These are phyloP conservation scores for Rhinatrema bivittatum DNA, from an alignment of 2,797 vertebrate species.

Conservation along the genomic window DNA sequence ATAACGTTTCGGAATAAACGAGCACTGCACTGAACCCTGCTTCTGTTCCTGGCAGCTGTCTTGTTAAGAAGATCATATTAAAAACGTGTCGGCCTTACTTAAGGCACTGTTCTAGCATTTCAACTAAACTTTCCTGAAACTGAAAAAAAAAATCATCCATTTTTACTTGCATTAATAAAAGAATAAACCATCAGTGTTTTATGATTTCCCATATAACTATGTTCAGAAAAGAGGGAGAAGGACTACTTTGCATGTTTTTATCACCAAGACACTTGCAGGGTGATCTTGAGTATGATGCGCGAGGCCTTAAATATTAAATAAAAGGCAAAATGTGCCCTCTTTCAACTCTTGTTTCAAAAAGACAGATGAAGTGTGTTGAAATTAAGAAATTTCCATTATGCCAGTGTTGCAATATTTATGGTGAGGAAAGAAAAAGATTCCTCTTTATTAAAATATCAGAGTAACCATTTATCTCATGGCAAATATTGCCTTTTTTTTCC, in stretches of 20 bases:
- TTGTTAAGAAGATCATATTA: too few species aligned
- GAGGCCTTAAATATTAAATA: neutral
- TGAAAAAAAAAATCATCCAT: too few species aligned
- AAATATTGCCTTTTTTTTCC: neutral
- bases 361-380: neutral
- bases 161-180: too few species aligned
- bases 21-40: too few species aligned
- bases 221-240: neutral
- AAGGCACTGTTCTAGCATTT: too few species aligned
- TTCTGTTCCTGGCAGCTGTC: too few species aligned
- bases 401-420: neutral
- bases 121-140: neutral
- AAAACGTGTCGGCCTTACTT: too few species aligned
- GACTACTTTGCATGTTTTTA: rapidly evolving
- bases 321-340: neutral
- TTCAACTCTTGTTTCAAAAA: neutral
- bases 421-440: neutral
- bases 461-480: neutral
- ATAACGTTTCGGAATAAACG: too few species aligned
- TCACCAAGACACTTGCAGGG: neutral
- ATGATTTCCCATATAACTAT: neutral
- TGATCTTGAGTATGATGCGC: neutral
- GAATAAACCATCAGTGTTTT: neutral
- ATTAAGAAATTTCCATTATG: neutral
- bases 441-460: conserved; percentile 12